Evolutionary conservation across 2,113 vertebrate genomes (phyloP).

Genomic region (Ranitomeya variabilis): DNA sequence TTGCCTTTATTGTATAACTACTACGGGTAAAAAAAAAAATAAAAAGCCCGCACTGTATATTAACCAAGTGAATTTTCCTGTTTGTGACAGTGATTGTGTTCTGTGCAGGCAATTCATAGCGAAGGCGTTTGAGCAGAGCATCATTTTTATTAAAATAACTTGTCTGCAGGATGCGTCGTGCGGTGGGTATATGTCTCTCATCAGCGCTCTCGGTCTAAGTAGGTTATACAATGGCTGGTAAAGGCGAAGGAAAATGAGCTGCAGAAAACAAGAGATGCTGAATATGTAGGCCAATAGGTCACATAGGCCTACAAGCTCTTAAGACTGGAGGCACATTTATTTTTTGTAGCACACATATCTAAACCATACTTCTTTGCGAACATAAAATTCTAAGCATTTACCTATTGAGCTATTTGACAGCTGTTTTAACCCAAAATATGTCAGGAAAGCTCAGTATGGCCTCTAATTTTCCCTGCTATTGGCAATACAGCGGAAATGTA

Average conservation of each 20-base stretch:
- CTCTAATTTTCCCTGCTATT: too few relatives aligned
- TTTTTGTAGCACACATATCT: background rate
- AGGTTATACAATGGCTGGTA: background rate
- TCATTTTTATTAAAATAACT: background rate
- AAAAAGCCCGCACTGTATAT: background rate
- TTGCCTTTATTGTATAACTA: background rate
- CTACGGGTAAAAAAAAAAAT: background rate
- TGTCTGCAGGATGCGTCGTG: background rate
- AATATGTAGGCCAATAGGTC: conserved; percentile 30
- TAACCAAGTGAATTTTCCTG: background rate
- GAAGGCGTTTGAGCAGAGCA: background rate
- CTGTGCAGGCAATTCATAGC: background rate
- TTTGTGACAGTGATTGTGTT: background rate
- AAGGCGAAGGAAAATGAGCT: background rate
- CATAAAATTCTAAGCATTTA: background rate
- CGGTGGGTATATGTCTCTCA: too few relatives aligned
- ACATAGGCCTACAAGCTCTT: background rate
- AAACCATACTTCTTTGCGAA: background rate
- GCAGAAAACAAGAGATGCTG: conserved; percentile 16
- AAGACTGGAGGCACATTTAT: background rate
- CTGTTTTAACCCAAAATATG: background rate
- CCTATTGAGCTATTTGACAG: background rate
- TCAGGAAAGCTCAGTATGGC: too few relatives aligned
- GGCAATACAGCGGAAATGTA: too few relatives aligned
- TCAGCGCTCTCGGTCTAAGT: background rate